Conservation (phyloP, 1,140 invertebrate species). For the Habropoda laboriosa region DNA sequence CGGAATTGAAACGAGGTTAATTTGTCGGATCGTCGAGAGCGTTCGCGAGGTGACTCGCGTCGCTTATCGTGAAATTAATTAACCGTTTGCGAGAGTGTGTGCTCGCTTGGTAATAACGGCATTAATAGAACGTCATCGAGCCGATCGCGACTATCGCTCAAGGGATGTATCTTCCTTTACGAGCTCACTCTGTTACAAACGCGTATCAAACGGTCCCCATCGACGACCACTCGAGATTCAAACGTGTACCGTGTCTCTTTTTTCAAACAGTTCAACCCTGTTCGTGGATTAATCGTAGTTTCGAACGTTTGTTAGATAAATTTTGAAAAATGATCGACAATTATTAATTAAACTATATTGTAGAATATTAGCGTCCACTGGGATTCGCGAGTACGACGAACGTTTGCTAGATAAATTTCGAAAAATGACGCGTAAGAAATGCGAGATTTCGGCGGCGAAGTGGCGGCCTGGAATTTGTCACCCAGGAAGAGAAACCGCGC, state of each 20-base stretch:
- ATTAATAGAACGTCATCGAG: slow-evolving; percentile 9
- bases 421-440: no score
- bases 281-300: slow-evolving; percentile 46
- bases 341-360: no score
- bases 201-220: slow-evolving; percentile 27
- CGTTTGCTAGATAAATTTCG: no score
- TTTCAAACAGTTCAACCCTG: neutral
- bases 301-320: neutral
- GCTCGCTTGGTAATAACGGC: neutral
- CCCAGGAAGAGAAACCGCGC: no score
- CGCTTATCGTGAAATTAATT: slow-evolving; percentile 28
- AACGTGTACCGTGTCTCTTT: neutral
- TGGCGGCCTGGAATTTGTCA: no score
- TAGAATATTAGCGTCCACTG: no score
- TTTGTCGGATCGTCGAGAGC: neutral
- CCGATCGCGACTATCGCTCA: neutral
- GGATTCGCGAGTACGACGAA: slow-evolving; percentile 11
- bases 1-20: slow-evolving; percentile 16
- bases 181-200: neutral
- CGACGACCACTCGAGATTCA: neutral
- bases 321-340: no score
- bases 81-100: neutral
- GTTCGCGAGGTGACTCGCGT: neutral
- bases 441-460: no score
- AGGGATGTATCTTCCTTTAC: slow-evolving; percentile 14